Evolutionary conservation across 2,797 vertebrate species (phyloP).

Genomic region (Enteromius thamalakanensis): DNA sequence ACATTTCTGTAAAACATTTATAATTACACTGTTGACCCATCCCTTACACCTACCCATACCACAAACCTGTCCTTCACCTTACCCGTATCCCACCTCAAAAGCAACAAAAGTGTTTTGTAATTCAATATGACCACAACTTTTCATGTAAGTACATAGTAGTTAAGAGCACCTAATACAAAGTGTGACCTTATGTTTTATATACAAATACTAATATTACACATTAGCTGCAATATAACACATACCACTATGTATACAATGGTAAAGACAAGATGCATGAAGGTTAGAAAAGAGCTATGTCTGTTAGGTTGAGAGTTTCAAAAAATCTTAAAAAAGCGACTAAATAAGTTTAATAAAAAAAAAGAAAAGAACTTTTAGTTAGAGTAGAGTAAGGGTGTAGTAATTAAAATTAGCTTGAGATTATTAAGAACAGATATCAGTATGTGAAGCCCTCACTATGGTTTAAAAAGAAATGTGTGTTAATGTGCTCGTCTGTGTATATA

Average conservation of each 20-base stretch:
- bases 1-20: too few relatives aligned
- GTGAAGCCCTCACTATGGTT: not conserved
- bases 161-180: too few relatives aligned
- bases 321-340: not conserved
- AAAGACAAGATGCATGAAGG: constrained; percentile 5
- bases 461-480: constrained; percentile 1
- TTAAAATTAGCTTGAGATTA: not conserved
- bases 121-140: too few relatives aligned
- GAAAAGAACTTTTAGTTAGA: not conserved
- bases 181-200: not conserved
- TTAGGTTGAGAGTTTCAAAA: constrained; percentile 5
- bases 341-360: not conserved
- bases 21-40: too few relatives aligned
- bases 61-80: too few relatives aligned
- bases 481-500: constrained; percentile 13
- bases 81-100: too few relatives aligned
- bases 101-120: too few relatives aligned
- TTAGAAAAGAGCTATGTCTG: not conserved
- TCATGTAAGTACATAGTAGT: too few relatives aligned
- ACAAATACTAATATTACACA: not conserved
- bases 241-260: not conserved
- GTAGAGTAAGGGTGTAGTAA: not conserved
- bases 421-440: not conserved
- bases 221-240: not conserved
- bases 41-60: too few relatives aligned